Evolutionary conservation across 2,113 vertebrate genomes (phyloP).

Genomic region (Rhabdomys dilectus): DNA sequence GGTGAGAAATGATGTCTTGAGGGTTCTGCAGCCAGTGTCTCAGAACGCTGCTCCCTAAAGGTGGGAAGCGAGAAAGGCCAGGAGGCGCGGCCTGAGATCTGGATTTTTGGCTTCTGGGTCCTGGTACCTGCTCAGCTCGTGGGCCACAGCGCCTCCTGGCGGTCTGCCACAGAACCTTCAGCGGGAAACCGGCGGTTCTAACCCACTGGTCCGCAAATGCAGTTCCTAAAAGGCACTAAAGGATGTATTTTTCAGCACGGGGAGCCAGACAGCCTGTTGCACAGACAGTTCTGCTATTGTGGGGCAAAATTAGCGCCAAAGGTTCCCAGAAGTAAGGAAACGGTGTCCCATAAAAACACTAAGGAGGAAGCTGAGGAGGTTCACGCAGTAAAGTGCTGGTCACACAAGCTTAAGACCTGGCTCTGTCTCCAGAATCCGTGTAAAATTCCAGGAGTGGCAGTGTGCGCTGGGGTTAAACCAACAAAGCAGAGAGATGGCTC

Average conservation of each 20-base stretch:
- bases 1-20: neutral
- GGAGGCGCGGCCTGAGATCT: neutral
- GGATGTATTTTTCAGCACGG: neutral
- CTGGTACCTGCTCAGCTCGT: neutral
- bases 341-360: too few relatives aligned
- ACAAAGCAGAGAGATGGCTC: neutral
- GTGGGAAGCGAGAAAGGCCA: neutral
- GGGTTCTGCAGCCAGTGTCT: neutral
- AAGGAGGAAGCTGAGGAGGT: neutral
- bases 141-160: slow-evolving; percentile 62
- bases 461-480: neutral
- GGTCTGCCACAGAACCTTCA: accelerated
- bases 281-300: neutral
- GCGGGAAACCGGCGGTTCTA: neutral
- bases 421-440: too few relatives aligned
- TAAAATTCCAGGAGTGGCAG: neutral
- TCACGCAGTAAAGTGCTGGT: neutral
- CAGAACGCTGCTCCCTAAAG: neutral
- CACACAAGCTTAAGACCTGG: neutral
- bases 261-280: neutral
- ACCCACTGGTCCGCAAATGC: neutral
- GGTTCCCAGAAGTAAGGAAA: neutral
- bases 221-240: neutral
- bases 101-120: accelerated
- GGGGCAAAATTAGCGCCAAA: neutral